phyloP scores from a whole-genome alignment of 2,888 invertebrate species.

The Hyalella azteca region DNA sequence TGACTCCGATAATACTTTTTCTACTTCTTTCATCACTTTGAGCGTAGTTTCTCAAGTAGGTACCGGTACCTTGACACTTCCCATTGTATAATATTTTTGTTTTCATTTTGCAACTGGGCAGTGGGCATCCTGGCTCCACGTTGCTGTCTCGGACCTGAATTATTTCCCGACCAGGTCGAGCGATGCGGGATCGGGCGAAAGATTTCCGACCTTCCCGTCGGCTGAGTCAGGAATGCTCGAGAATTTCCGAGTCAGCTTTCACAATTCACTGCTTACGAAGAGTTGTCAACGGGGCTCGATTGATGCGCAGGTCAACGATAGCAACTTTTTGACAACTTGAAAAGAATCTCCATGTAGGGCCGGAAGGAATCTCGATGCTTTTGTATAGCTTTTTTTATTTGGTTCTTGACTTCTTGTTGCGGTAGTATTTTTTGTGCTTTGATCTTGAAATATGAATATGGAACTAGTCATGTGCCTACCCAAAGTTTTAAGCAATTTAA shows the following conservation, averaged over 20 bases:
- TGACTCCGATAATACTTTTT: background rate
- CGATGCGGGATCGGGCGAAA: slow-evolving; percentile 4
- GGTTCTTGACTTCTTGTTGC: background rate
- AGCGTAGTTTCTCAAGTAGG: too few relatives aligned
- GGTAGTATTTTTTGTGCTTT: too few relatives aligned
- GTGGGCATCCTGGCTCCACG: too few relatives aligned
- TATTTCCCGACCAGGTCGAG: slow-evolving; percentile 18
- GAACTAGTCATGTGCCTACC: too few relatives aligned
- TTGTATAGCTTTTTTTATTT: background rate
- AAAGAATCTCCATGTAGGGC: background rate
- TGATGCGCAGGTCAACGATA: slow-evolving; percentile 10
- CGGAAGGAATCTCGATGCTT: background rate
- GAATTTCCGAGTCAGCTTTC: slow-evolving; percentile 32
- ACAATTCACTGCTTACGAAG: slow-evolving; percentile 13
- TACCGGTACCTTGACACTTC: too few relatives aligned
- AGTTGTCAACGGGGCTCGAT: slow-evolving; percentile 12
- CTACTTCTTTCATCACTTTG: background rate
- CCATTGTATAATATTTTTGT: too few relatives aligned
- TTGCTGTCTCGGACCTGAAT: too few relatives aligned
- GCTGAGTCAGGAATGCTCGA: slow-evolving; percentile 22
- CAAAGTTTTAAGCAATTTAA: too few relatives aligned
- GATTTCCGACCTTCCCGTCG: slow-evolving; percentile 27
- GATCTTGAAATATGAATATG: too few relatives aligned
- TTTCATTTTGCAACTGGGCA: too few relatives aligned
- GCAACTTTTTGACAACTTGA: background rate